These are phyloP conservation scores for Stigmatopora argus DNA, from an alignment of 2,113 vertebrate species.

Conservation along the genomic window DNA sequence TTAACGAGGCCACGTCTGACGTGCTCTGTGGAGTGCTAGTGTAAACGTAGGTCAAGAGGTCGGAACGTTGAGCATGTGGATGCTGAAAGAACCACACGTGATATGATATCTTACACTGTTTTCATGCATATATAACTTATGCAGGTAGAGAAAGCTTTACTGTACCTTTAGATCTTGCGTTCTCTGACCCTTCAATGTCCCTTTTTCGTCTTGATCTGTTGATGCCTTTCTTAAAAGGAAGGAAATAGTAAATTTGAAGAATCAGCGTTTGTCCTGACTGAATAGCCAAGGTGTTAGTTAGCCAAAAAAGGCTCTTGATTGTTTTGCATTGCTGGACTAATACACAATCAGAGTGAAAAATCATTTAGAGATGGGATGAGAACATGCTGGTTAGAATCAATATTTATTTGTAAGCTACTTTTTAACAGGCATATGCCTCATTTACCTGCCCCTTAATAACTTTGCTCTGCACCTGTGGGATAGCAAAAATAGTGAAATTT, in stretches of 20 bases:
- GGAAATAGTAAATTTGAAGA: slow-evolving; percentile 4
- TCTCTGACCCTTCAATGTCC: slow-evolving; percentile 33
- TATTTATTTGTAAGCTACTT: slow-evolving; percentile 31
- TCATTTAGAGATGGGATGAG: slow-evolving; percentile 13
- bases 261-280: not conserved
- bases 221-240: slow-evolving; percentile 52
- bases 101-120: not conserved
- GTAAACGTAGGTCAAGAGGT: slow-evolving; percentile 28
- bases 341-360: not conserved
- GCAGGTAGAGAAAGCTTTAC: too few species aligned
- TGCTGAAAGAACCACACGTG: slow-evolving; percentile 31
- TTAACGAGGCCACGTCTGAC: slow-evolving; percentile 60
- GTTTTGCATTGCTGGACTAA: slow-evolving; percentile 14
- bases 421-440: slow-evolving; percentile 5
- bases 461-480: slow-evolving; percentile 66
- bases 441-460: slow-evolving; percentile 68
- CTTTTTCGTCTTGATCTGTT: slow-evolving; percentile 38
- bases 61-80: slow-evolving; percentile 16
- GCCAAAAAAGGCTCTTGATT: not conserved
- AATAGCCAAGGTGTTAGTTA: not conserved
- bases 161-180: slow-evolving; percentile 51
- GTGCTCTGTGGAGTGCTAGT: slow-evolving; percentile 15
- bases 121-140: not conserved
- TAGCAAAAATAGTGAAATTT: slow-evolving; percentile 23
- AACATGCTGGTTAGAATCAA: slow-evolving; percentile 21